A percentile compares a stretch with the other conserved stretches of the same genome.
Conservation (phyloP, 2,888 invertebrate genomes). For the Melanostoma scalare region DNA sequence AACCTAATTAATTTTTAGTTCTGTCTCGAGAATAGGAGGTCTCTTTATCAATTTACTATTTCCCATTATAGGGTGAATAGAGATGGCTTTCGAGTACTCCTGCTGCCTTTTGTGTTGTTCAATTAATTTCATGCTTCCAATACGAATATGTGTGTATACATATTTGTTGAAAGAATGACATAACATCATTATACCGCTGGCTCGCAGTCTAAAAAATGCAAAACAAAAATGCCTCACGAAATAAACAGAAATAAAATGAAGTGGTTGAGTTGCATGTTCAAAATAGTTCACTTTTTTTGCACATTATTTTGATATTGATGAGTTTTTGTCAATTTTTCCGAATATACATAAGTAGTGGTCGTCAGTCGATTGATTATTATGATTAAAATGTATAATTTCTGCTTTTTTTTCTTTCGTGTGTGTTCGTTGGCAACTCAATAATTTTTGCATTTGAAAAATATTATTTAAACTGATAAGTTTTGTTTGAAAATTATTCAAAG, state of each 20-base stretch:
- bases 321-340: neutral
- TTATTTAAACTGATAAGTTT: conserved; percentile 47
- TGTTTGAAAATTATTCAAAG: conserved; percentile 7
- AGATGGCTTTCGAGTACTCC: too few relatives aligned
- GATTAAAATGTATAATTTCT: conserved; percentile 27
- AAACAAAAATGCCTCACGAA: conserved; percentile 6
- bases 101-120: too few relatives aligned
- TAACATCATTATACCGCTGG: conserved; percentile 21
- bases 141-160: too few relatives aligned
- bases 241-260: conserved; percentile 10
- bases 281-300: conserved; percentile 11
- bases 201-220: neutral
- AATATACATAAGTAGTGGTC: neutral
- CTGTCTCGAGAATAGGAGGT: too few relatives aligned
- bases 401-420: neutral
- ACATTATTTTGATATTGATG: neutral
- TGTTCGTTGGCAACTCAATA: neutral
- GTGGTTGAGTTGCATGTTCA: conserved; percentile 35
- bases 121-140: too few relatives aligned
- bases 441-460: conserved; percentile 15
- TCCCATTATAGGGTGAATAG: too few relatives aligned
- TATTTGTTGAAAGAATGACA: neutral
- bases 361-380: neutral
- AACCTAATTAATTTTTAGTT: too few relatives aligned
- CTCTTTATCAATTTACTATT: too few relatives aligned